phyloP scores from a whole-genome alignment of 2,797 vertebrate species.

The Petrocephalus schoutedeni region DNA sequence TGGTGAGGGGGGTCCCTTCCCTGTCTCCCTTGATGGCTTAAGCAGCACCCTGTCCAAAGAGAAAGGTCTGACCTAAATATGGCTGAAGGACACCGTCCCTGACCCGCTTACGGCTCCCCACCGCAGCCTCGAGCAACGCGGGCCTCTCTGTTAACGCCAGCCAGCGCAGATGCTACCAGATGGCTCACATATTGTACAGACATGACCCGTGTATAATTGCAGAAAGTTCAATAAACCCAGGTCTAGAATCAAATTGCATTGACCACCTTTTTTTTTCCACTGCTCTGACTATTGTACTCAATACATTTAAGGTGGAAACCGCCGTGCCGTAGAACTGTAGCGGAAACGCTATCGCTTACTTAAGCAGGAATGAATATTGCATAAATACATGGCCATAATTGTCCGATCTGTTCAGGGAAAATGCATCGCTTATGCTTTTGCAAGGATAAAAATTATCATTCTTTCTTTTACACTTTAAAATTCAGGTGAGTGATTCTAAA shows the following conservation, averaged over 20 bases:
- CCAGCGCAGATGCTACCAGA: slow-evolving; percentile 90
- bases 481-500: slow-evolving; percentile 2
- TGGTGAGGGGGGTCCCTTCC: slow-evolving; percentile 41
- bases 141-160: slow-evolving; percentile 80
- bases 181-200: slow-evolving; percentile 95
- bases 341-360: background rate
- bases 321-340: slow-evolving; percentile 51
- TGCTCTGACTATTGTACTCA: slow-evolving; percentile 57
- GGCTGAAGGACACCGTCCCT: slow-evolving; percentile 94
- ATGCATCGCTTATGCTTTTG: background rate
- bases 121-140: slow-evolving; percentile 72
- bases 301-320: slow-evolving; percentile 76
- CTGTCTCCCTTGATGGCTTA: slow-evolving; percentile 70
- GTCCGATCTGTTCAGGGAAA: background rate
- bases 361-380: background rate
- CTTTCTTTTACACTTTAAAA: background rate
- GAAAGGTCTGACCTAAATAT: slow-evolving; percentile 95
- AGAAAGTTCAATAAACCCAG: slow-evolving; percentile 85
- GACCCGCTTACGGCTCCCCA: slow-evolving; percentile 83
- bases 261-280: slow-evolving; percentile 67
- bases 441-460: background rate
- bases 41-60: slow-evolving; percentile 69
- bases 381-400: slow-evolving; percentile 1
- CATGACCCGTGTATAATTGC: slow-evolving; percentile 88
- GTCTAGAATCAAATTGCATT: slow-evolving; percentile 78